phyloP scores from a whole-genome alignment of 2,888 invertebrate species.

The Apomyelois bistriatella region DNA sequence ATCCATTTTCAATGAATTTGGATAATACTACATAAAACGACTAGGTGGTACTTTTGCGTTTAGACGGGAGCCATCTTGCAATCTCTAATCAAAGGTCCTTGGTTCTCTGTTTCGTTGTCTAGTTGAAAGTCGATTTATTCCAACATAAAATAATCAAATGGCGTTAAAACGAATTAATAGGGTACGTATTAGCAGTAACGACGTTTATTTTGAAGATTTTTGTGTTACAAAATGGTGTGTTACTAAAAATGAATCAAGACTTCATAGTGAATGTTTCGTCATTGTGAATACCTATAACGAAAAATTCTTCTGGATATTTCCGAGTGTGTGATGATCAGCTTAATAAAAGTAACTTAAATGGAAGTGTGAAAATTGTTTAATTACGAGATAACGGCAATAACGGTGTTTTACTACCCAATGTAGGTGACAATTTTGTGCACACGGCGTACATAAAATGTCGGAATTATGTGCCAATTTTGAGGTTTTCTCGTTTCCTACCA shows the following conservation, averaged over 20 bases:
- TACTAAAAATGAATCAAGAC: constrained; percentile 64
- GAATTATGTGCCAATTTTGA: constrained; percentile 78
- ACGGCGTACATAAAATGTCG: constrained; percentile 81
- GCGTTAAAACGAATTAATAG: constrained; percentile 99
- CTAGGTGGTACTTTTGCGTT: constrained; percentile 87
- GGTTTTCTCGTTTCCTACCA: constrained; percentile 62
- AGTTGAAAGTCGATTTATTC: constrained; percentile 88
- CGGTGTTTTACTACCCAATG: constrained; percentile 59
- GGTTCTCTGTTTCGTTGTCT: constrained; percentile 91
- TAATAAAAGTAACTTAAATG: constrained; percentile 18
- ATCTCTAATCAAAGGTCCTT: constrained; percentile 92
- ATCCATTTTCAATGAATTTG: constrained; percentile 46
- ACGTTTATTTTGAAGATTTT: constrained; percentile 44
- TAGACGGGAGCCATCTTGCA: constrained; percentile 92
- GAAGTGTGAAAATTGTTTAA: constrained; percentile 9
- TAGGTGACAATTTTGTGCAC: constrained; percentile 75
- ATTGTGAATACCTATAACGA: constrained; percentile 83
- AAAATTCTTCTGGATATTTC: constrained; percentile 79
- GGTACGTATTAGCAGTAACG: constrained; percentile 82
- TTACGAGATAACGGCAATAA: constrained; percentile 49
- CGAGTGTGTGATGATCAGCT: constrained; percentile 52
- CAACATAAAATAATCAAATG: constrained; percentile 88
- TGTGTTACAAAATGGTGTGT: constrained; percentile 49
- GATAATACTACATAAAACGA: constrained; percentile 78
- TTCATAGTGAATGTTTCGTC: constrained; percentile 81